A percentile compares a stretch with the other conserved stretches of the same genome.
phyloP scores from a whole-genome alignment of 1,140 invertebrate genomes.

The Magallana ariakensis region DNA sequence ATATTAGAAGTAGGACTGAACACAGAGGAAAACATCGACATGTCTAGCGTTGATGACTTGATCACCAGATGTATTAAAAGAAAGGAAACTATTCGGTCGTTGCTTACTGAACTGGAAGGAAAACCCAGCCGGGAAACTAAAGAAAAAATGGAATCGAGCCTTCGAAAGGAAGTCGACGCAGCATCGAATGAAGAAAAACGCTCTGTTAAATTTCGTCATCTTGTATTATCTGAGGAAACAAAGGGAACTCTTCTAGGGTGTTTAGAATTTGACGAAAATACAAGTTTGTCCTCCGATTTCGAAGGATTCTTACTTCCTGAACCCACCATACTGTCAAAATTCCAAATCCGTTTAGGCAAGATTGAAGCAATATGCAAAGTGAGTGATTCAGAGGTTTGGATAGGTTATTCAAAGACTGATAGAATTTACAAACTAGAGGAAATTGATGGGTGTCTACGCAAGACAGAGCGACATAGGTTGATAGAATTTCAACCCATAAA shows the following conservation, averaged over 20 bases:
- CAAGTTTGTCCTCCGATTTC: not conserved
- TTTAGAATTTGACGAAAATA: not conserved
- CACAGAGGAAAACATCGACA: not conserved
- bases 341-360: slow-evolving; percentile 29
- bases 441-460: not conserved
- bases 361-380: slow-evolving; percentile 26
- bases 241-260: not conserved
- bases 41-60: not conserved
- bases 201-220: not conserved
- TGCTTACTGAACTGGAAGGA: not conserved
- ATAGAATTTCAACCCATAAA: slow-evolving; percentile 36
- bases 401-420: slow-evolving; percentile 32
- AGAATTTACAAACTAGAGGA: slow-evolving; percentile 27
- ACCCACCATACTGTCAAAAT: slow-evolving; percentile 6
- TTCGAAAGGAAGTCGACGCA: not conserved
- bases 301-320: slow-evolving; percentile 12
- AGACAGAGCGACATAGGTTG: not conserved
- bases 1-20: not conserved
- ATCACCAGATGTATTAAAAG: not conserved
- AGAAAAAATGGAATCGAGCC: not conserved
- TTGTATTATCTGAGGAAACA: not conserved
- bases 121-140: not conserved
- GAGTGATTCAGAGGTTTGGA: slow-evolving; percentile 1
- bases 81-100: not conserved
- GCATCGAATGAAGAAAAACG: not conserved